Evolutionary conservation across 2,113 vertebrate genomes (phyloP).

Genomic region (Casuarius casuarius): DNA sequence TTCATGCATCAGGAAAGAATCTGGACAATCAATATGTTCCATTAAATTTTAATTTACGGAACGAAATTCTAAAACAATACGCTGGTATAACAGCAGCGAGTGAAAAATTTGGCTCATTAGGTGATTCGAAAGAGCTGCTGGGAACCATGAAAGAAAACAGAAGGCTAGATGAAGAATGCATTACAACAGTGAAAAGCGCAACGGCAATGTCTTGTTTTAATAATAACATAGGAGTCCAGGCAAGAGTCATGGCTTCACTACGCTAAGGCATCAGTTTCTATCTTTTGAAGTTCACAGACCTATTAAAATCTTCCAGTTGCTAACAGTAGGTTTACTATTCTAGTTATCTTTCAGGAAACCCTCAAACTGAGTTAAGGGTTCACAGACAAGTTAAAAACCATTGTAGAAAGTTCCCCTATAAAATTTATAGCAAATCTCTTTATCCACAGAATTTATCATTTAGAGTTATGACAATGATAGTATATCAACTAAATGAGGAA

Average conservation of each 20-base stretch:
- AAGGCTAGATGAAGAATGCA: not conserved
- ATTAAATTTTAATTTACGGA: not conserved
- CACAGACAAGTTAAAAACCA: not conserved
- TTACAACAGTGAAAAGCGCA: not conserved
- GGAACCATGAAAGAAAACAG: not conserved
- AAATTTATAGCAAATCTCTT: not conserved
- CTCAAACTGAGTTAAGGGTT: constrained; percentile 12
- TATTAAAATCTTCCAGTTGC: not conserved
- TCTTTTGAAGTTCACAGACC: not conserved
- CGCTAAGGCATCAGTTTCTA: not conserved
- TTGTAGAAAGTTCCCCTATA: not conserved
- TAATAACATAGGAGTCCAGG: not conserved
- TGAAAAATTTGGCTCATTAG: not conserved
- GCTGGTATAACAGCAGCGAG: not conserved
- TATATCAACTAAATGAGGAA: not conserved
- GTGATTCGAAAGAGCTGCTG: not conserved
- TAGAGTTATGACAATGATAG: not conserved
- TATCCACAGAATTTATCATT: not conserved
- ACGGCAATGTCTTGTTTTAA: not conserved
- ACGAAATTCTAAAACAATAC: not conserved
- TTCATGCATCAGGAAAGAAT: not conserved
- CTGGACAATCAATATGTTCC: not conserved
- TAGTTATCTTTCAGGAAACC: constrained; percentile 11
- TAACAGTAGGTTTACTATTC: not conserved
- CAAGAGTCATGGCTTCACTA: not conserved